Evolutionary conservation across 2,113 vertebrate genomes (phyloP).

Genomic region (Bambusicola thoracicus): DNA sequence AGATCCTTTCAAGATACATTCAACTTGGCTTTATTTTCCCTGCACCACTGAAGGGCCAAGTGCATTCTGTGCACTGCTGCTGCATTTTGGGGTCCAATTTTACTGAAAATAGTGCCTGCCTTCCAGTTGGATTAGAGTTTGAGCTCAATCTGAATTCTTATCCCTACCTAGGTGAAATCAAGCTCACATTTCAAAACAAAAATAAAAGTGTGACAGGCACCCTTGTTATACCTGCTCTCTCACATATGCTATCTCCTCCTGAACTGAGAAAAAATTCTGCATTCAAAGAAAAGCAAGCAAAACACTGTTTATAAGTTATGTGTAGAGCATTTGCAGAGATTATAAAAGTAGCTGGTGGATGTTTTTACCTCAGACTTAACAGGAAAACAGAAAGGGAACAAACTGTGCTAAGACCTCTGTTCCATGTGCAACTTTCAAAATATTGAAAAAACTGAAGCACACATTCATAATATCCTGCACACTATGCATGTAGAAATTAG

Average conservation of each 20-base stretch:
- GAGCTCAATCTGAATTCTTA: background rate
- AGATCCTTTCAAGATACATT: background rate
- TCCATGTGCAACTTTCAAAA: rapidly evolving
- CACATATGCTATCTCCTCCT: rapidly evolving
- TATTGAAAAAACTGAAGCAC: rapidly evolving
- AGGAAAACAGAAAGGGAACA: background rate
- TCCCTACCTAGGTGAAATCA: background rate
- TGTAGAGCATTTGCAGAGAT: rapidly evolving
- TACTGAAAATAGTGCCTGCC: background rate
- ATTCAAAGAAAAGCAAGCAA: background rate
- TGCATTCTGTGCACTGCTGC: rapidly evolving
- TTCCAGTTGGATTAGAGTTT: background rate
- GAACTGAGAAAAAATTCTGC: background rate
- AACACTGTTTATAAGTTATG: background rate
- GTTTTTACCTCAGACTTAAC: background rate
- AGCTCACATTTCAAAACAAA: rapidly evolving
- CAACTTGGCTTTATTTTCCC: background rate
- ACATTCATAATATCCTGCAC: background rate
- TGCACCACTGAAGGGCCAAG: background rate
- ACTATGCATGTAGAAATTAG: background rate
- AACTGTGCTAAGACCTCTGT: background rate
- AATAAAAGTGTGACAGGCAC: rapidly evolving
- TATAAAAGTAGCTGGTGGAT: background rate
- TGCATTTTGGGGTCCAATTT: background rate
- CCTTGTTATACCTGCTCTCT: rapidly evolving